A percentile compares a stretch with the other conserved stretches of the same genome.
Evolutionary conservation across 1,140 invertebrate species (phyloP).

Genomic region (Medauroidea extradentata): DNA sequence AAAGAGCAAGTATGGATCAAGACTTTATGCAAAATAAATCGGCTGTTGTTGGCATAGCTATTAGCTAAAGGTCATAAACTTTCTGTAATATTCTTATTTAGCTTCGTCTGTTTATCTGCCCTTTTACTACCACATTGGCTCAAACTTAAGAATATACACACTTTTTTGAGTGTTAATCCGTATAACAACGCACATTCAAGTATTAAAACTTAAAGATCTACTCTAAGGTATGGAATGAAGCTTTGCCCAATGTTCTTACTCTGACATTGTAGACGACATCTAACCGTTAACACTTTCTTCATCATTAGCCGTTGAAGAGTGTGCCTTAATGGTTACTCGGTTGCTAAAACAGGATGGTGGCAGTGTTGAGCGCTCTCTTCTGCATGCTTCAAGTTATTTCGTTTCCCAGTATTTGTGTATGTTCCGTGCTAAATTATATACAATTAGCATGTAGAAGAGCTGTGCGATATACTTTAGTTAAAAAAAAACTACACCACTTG

Average conservation of each 20-base stretch:
- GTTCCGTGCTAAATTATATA: too few species aligned
- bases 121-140: neutral
- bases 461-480: too few species aligned
- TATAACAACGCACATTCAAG: neutral
- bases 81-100: neutral
- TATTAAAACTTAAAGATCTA: neutral
- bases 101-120: neutral
- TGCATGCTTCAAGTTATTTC: too few species aligned
- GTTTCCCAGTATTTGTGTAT: too few species aligned
- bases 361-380: too few species aligned
- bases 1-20: slow-evolving; percentile 40
- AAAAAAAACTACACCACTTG: too few species aligned
- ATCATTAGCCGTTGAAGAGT: slow-evolving; percentile 10
- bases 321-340: slow-evolving; percentile 15
- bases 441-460: too few species aligned
- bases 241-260: slow-evolving; percentile 3
- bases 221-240: neutral
- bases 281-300: slow-evolving; percentile 2
- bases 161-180: neutral
- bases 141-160: neutral
- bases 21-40: slow-evolving; percentile 19
- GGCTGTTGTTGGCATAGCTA: neutral
- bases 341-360: neutral
- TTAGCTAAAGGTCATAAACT: neutral
- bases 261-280: neutral